Evolutionary conservation across 2,797 vertebrate species (phyloP).

Genomic region (Dermochelys coriacea): DNA sequence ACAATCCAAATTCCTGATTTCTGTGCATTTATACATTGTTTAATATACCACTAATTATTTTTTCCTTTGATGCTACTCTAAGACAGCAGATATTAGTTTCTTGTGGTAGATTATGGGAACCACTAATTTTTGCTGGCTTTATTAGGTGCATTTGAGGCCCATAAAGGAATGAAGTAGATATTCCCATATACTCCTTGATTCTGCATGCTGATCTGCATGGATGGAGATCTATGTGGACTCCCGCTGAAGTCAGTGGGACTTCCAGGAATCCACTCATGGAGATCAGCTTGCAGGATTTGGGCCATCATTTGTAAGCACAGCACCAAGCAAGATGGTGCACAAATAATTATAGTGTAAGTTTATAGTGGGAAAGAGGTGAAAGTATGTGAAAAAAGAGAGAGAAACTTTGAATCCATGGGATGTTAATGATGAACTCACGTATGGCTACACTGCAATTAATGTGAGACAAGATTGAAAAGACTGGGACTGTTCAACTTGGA

Average conservation of each 20-base stretch:
- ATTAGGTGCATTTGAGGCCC: background rate
- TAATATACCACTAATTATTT: background rate
- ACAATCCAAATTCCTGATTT: background rate
- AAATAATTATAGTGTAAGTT: background rate
- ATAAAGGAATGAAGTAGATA: background rate
- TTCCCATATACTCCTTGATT: background rate
- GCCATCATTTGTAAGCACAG: background rate
- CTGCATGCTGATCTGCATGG: background rate
- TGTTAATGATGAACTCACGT: background rate
- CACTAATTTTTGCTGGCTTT: background rate
- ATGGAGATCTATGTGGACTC: background rate
- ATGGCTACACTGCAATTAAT: background rate
- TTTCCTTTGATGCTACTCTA: background rate
- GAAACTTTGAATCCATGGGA: background rate
- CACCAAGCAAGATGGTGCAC: fast-evolving
- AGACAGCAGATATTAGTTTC: background rate
- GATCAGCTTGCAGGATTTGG: background rate
- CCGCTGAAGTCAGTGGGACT: background rate
- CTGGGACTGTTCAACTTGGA: too few relatives aligned
- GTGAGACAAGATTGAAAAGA: too few relatives aligned
- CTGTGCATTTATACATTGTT: background rate
- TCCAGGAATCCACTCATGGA: background rate
- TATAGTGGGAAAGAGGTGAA: background rate
- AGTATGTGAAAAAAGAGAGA: background rate
- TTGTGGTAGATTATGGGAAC: background rate